Conservation (phyloP, 2,888 invertebrate genomes). For the Eumerus sabulonum region DNA sequence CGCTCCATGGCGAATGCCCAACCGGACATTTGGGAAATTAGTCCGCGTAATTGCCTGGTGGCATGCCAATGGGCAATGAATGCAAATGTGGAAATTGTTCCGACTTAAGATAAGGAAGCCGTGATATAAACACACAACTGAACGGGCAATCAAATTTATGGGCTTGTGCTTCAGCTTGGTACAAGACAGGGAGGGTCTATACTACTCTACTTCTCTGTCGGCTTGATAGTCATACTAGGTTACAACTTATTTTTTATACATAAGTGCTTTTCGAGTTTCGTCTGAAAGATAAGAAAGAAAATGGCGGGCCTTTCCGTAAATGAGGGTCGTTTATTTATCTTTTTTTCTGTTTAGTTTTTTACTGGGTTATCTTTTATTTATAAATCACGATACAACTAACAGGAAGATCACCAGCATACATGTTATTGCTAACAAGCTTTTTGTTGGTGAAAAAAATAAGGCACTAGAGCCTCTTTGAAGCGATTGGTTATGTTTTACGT, state of each 20-base stretch:
- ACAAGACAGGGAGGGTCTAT: not conserved
- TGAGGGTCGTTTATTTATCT: too few relatives aligned
- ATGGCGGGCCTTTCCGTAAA: slow-evolving; percentile 12
- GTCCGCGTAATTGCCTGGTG: slow-evolving; percentile 75
- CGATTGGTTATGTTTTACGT: too few relatives aligned
- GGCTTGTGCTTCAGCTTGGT: slow-evolving; percentile 33
- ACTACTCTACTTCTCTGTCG: not conserved
- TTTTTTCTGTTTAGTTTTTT: too few relatives aligned
- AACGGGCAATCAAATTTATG: slow-evolving; percentile 65
- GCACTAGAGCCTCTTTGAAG: too few relatives aligned
- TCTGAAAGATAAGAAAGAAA: slow-evolving; percentile 3
- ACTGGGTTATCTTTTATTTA: too few relatives aligned
- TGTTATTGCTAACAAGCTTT: too few relatives aligned
- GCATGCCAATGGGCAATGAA: slow-evolving; percentile 76
- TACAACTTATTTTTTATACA: slow-evolving; percentile 28
- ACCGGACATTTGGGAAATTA: slow-evolving; percentile 63
- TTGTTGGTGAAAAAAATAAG: too few relatives aligned
- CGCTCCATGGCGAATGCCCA: slow-evolving; percentile 31
- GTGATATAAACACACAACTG: slow-evolving; percentile 66
- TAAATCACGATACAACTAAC: too few relatives aligned
- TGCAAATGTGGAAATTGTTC: slow-evolving; percentile 77
- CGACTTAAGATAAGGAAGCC: slow-evolving; percentile 77
- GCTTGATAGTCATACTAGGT: slow-evolving; percentile 6
- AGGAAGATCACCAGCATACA: too few relatives aligned
- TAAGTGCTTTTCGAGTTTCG: slow-evolving; percentile 10